These are phyloP conservation scores for Agrochola lota DNA, from an alignment of 2,888 invertebrate species.

Conservation along the genomic window DNA sequence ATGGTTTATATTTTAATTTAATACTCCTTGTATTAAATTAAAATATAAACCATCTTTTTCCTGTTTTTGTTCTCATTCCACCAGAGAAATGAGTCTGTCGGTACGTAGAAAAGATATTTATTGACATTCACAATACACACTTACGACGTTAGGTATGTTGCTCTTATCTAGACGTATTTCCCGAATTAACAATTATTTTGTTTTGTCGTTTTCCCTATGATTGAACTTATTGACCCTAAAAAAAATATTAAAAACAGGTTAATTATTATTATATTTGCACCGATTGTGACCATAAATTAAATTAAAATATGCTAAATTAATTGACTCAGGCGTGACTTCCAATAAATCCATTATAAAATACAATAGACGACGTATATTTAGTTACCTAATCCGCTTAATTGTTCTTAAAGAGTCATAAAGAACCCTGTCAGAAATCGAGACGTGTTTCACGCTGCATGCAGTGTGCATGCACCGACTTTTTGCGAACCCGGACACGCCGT, in stretches of 20 bases:
- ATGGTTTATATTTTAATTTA: no score
- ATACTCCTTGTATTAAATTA: not conserved
- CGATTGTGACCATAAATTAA: not conserved
- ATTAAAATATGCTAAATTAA: no score
- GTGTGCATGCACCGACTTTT: no score
- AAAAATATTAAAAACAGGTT: not conserved
- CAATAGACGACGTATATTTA: no score
- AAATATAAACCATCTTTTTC: constrained; percentile 25
- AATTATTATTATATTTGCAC: constrained; percentile 10
- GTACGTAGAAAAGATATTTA: not conserved
- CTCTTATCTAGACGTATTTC: constrained; percentile 48
- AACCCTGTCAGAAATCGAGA: no score
- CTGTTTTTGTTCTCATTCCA: constrained; percentile 12
- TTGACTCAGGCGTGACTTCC: no score
- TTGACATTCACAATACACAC: constrained; percentile 11
- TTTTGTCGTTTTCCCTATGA: constrained; percentile 3
- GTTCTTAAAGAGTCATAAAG: no score
- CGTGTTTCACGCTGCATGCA: no score
- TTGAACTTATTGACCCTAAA: not conserved
- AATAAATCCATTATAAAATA: no score
- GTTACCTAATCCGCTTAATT: no score
- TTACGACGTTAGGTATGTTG: not conserved
- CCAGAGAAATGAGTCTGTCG: constrained; percentile 12
- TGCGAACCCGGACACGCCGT: no score
- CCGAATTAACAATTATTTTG: constrained; percentile 33